Evolutionary conservation across 2,113 vertebrate genomes (phyloP).

Genomic region (Seriola dumerili): DNA sequence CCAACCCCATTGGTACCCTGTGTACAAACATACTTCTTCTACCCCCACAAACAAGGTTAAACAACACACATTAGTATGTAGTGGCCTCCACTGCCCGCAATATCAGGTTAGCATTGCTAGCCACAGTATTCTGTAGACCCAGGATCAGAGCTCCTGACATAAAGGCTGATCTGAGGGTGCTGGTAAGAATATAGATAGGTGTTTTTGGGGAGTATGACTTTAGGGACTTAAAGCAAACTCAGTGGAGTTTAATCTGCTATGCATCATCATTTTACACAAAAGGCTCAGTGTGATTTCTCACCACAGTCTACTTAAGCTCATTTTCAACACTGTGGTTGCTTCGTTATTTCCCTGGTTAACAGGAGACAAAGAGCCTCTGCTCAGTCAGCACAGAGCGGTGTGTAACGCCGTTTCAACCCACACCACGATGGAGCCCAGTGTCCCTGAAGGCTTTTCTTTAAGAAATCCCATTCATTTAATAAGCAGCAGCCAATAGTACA

Average conservation of each 20-base stretch:
- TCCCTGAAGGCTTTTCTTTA: slow-evolving; percentile 66
- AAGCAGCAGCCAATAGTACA: slow-evolving; percentile 59
- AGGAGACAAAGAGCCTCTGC: slow-evolving; percentile 50
- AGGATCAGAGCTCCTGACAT: not conserved
- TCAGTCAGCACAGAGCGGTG: slow-evolving; percentile 54
- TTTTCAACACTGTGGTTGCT: slow-evolving; percentile 53
- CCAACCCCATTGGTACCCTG: no score
- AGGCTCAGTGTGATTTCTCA: slow-evolving; percentile 16
- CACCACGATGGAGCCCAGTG: slow-evolving; percentile 44
- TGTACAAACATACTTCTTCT: no score
- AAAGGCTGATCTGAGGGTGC: not conserved
- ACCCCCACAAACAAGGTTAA: no score
- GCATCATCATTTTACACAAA: slow-evolving; percentile 33
- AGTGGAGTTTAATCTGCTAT: slow-evolving; percentile 2
- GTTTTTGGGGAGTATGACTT: not conserved
- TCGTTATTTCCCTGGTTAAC: slow-evolving; percentile 55
- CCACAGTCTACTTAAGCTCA: slow-evolving; percentile 51
- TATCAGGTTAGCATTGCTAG: no score
- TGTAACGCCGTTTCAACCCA: slow-evolving; percentile 48
- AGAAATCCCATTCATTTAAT: slow-evolving; percentile 75
- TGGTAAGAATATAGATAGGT: not conserved
- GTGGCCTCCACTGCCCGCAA: no score
- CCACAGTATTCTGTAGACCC: no score
- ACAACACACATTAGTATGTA: no score
- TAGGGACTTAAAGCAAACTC: not conserved